A percentile compares a stretch with the other conserved stretches of the same genome.
These are phyloP conservation scores for Bombus vancouverensis DNA, from an alignment of 1,140 invertebrate genomes.

Conservation along the genomic window DNA sequence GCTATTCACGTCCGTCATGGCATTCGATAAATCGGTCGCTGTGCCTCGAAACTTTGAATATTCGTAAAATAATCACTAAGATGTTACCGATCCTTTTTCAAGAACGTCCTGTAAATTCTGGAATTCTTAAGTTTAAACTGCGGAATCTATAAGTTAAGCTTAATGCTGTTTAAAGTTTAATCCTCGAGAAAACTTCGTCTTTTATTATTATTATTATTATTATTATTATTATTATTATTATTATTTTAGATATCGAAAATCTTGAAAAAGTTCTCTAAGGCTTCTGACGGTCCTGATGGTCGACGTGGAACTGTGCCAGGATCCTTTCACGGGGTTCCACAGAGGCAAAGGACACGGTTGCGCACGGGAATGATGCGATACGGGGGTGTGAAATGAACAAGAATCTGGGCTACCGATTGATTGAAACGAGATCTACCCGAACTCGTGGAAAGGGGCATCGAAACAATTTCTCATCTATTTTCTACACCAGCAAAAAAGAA, in stretches of 20 bases:
- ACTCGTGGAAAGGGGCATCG: conserved; percentile 35
- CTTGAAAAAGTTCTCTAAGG: background rate
- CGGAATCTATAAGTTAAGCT: background rate
- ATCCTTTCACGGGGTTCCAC: conserved; percentile 52
- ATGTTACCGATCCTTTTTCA: background rate
- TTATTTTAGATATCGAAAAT: background rate
- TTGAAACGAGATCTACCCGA: conserved; percentile 67
- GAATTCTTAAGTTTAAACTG: background rate
- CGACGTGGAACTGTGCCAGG: conserved; percentile 54
- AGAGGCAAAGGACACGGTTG: conserved; percentile 50
- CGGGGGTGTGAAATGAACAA: conserved; percentile 73
- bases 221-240: background rate
- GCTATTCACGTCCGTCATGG: conserved; percentile 64
- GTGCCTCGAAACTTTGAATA: background rate
- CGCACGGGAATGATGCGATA: conserved; percentile 61
- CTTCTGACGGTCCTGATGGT: conserved; percentile 43
- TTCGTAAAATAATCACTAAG: background rate
- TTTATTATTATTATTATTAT: background rate
- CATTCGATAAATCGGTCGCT: background rate
- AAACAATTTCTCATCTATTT: conserved; percentile 25
- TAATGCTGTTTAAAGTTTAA: too few relatives aligned
- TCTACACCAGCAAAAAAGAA: background rate
- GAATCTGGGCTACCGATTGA: conserved; percentile 52
- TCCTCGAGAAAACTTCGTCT: too few relatives aligned
- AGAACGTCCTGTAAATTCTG: too few relatives aligned